phyloP scores from a whole-genome alignment of 2,797 vertebrate genomes.

The Pipistrellus pipistrellus region DNA sequence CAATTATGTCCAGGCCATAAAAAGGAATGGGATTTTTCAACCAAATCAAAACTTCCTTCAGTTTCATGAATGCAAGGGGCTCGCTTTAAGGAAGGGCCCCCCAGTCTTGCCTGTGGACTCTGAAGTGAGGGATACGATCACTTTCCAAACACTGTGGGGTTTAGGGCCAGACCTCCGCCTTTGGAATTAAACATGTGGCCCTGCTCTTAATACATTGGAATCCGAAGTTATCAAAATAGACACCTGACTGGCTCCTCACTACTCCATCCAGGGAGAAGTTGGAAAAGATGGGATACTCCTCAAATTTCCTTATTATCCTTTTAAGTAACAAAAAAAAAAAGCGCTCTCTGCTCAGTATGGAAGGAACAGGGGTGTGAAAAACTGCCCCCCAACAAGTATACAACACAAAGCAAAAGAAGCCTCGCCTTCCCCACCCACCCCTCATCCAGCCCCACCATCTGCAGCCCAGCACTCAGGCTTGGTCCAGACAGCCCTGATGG shows the following conservation, averaged over 20 bases:
- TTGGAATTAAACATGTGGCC: conserved; percentile 26
- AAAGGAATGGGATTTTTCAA: conserved; percentile 77
- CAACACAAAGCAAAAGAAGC: conserved; percentile 57
- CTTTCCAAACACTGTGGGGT: conserved; percentile 59
- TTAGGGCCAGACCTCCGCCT: not conserved
- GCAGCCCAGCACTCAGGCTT: conserved; percentile 62
- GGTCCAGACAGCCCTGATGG: conserved; percentile 83
- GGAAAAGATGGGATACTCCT: not conserved
- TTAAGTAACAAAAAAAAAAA: not conserved
- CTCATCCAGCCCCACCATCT: conserved; percentile 77
- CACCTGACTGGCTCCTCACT: not conserved
- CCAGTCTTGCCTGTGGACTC: conserved; percentile 62
- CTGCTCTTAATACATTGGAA: conserved; percentile 37
- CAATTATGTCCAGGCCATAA: conserved; percentile 77
- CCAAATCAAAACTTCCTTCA: conserved; percentile 79
- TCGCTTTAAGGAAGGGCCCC: conserved; percentile 32
- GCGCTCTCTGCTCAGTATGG: not conserved
- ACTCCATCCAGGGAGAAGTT: not conserved
- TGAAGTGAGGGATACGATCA: conserved; percentile 48
- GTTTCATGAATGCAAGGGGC: conserved; percentile 79
- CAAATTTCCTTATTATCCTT: conserved; percentile 45
- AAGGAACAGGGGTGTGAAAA: not conserved
- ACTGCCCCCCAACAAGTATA: not conserved
- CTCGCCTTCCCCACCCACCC: conserved; percentile 31
- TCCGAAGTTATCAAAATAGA: not conserved